Evolutionary conservation across 2,888 invertebrate species (phyloP).

Genomic region (Eupithecia centaureata): DNA sequence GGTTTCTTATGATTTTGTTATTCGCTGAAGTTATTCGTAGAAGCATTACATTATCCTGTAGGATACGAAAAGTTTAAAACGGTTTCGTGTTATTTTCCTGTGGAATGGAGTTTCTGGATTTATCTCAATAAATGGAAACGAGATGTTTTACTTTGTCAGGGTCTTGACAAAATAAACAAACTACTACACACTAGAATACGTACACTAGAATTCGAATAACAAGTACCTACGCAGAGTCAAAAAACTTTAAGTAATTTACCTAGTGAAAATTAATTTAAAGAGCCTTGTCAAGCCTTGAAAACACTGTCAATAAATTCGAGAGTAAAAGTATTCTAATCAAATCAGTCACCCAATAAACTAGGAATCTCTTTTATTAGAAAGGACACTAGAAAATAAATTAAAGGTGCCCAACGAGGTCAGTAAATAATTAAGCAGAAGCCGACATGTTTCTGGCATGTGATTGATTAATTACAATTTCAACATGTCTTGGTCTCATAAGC

Average conservation of each 20-base stretch:
- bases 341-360: background rate
- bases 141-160: background rate
- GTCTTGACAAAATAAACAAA: no score
- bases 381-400: conserved; percentile 34
- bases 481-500: conserved; percentile 32
- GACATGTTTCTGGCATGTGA: conserved; percentile 43
- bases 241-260: no score
- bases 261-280: background rate
- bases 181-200: no score
- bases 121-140: background rate
- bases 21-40: conserved; percentile 40
- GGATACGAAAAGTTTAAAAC: conserved; percentile 27
- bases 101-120: background rate
- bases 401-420: conserved; percentile 39
- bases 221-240: background rate
- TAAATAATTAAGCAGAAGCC: conserved; percentile 47
- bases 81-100: conserved; percentile 25
- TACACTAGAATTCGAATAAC: no score
- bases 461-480: conserved; percentile 50
- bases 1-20: conserved; percentile 44
- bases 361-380: conserved; percentile 35
- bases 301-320: background rate
- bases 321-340: background rate
- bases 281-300: no score
- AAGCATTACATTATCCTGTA: conserved; percentile 22